Evolutionary conservation across 2,888 invertebrate genomes (phyloP).

Genomic region (Trisateles emortualis): DNA sequence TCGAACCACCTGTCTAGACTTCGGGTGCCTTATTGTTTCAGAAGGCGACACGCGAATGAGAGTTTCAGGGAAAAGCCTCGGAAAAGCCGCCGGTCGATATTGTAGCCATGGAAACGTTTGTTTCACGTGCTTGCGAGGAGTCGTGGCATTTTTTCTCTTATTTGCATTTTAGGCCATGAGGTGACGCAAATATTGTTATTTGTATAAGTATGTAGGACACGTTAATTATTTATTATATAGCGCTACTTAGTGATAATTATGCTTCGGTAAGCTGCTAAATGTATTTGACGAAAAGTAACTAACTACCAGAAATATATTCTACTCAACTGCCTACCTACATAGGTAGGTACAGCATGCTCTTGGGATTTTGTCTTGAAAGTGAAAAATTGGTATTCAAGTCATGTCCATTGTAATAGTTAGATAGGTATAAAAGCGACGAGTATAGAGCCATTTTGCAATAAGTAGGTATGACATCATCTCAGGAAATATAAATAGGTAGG

Average conservation of each 20-base stretch:
- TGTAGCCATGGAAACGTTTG: slow-evolving; percentile 81
- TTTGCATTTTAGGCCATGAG: slow-evolving; percentile 83
- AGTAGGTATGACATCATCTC: slow-evolving; percentile 43
- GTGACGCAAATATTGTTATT: slow-evolving; percentile 64
- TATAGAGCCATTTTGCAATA: slow-evolving; percentile 29
- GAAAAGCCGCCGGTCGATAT: slow-evolving; percentile 85
- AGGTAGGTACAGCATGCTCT: slow-evolving; percentile 16
- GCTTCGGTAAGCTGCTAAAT: no score
- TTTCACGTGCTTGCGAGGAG: slow-evolving; percentile 76
- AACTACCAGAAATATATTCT: no score
- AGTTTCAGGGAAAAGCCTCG: slow-evolving; percentile 81
- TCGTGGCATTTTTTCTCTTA: slow-evolving; percentile 70
- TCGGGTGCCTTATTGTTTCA: slow-evolving; percentile 76
- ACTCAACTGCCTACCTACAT: not conserved
- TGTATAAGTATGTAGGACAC: slow-evolving; percentile 55
- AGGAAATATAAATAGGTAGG: slow-evolving; percentile 31
- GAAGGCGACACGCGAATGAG: slow-evolving; percentile 80
- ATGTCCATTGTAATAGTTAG: slow-evolving; percentile 10
- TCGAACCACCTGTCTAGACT: slow-evolving; percentile 62
- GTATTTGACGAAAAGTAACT: no score
- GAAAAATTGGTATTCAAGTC: slow-evolving; percentile 42
- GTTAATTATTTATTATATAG: slow-evolving; percentile 44
- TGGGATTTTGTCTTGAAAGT: slow-evolving; percentile 42
- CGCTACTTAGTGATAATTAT: slow-evolving; percentile 3
- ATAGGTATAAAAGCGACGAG: slow-evolving; percentile 8